A percentile compares a stretch with the other conserved stretches of the same genome.
Conservation (phyloP, 2,888 invertebrate species). For the Agrochola lota region DNA sequence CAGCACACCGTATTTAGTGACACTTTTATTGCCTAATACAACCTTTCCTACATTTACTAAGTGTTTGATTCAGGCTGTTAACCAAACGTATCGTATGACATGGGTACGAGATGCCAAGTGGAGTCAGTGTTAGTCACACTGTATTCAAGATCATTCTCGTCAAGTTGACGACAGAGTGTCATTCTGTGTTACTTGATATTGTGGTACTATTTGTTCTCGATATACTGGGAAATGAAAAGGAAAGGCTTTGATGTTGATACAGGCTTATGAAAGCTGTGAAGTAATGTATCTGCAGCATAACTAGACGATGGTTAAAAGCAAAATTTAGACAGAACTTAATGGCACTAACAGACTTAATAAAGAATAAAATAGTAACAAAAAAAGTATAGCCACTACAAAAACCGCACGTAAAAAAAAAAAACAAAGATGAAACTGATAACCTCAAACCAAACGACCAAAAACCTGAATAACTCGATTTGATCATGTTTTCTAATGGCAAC, state of each 20-base stretch:
- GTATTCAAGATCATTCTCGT: constrained; percentile 50
- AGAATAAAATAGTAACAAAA: neutral
- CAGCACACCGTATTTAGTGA: neutral
- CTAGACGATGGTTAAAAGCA: neutral
- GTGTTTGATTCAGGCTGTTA: constrained; percentile 19
- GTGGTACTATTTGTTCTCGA: constrained; percentile 15
- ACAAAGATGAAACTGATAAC: neutral
- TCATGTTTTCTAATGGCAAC: neutral
- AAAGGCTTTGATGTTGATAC: neutral
- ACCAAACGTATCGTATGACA: constrained; percentile 33
- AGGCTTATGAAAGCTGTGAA: neutral
- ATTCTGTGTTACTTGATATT: constrained; percentile 12
- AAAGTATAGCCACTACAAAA: neutral
- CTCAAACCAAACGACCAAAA: too few relatives aligned
- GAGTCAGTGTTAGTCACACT: constrained; percentile 23
- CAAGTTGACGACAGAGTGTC: constrained; percentile 16
- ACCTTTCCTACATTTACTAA: neutral
- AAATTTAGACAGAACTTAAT: neutral
- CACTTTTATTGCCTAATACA: neutral
- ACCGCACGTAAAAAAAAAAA: neutral
- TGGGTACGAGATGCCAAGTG: constrained; percentile 28
- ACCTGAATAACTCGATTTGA: neutral
- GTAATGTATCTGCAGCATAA: neutral
- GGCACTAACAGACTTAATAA: neutral
- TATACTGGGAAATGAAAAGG: neutral